Evolutionary conservation across 2,888 invertebrate genomes (phyloP), one percentile per base, ranked within the genome.

Genomic region (Polydrusus tereticollis): DNA sequence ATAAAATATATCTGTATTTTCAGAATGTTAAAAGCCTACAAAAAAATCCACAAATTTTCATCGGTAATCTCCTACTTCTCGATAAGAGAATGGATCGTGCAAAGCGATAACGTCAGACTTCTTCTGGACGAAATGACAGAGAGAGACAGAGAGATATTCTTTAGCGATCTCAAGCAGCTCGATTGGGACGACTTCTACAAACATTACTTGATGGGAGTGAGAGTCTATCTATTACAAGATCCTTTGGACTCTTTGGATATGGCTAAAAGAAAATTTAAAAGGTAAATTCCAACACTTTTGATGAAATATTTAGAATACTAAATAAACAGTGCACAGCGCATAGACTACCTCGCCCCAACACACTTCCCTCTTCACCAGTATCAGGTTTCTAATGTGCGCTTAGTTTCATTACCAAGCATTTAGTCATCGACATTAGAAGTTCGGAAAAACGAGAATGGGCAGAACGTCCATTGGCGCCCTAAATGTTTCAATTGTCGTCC

Each of bases 221-320:
- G 96, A 69, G 84, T 90, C 45, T 94, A 92, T 82, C 84, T 97
- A 64, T 88, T 95, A 76, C 94, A 95, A 81, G 96, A 97, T 78
- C 90, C 91, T 73, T 87, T 92, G 16, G 89, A 89, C 60, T 91
- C 91, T 0, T 82, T 94, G 59, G 89, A 91, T 5, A 86, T 88
- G 4, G 92, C 92, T 1, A 75, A 23, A 63, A 74, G 69, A 8
- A 79, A 72, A 69, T 83, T 79, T 80, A 79, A 59, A 12, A 79
- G 79, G 82, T 82, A 73, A 73, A 16, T 65, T 20, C 0, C 26
- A 47, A 41, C 6, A 41, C 5, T 2, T 36, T n/a, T n/a, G n/a
- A n/a, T n/a, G n/a, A n/a, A n/a, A n/a, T n/a, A n/a, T n/a, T n/a
- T n/a, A n/a, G n/a, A n/a, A n/a, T n/a, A n/a, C n/a, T n/a, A n/a